These are phyloP conservation scores for Corythornis leucogaster DNA, from an alignment of 2,797 vertebrate genomes.

Conservation along the genomic window DNA sequence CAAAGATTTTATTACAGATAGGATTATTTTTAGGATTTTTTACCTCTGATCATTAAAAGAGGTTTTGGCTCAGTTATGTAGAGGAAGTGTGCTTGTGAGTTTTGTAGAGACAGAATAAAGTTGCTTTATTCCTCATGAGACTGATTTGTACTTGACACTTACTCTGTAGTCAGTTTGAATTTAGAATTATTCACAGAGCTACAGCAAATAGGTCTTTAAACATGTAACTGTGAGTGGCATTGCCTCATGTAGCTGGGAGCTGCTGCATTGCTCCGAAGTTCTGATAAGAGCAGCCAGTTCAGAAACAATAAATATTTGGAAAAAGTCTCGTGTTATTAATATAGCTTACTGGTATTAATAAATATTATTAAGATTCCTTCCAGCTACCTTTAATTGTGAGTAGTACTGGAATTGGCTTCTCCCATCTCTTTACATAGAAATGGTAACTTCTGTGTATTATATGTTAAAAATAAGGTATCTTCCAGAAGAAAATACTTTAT, in stretches of 20 bases:
- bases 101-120: neutral
- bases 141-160: neutral
- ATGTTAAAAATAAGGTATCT: neutral
- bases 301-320: neutral
- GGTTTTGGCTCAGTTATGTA: neutral
- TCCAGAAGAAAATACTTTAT: neutral
- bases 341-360: neutral
- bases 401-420: neutral
- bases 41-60: neutral
- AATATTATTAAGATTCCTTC: neutral
- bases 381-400: neutral
- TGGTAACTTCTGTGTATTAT: neutral
- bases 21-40: neutral
- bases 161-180: neutral
- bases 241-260: neutral
- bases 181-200: neutral
- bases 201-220: neutral
- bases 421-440: neutral
- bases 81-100: neutral
- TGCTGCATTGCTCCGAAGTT: neutral
- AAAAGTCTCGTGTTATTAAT: neutral
- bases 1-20: neutral
- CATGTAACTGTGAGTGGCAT: neutral
- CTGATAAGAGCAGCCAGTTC: neutral
- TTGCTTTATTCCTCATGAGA: neutral